These are phyloP conservation scores for Hydraecia micacea DNA, from an alignment of 2,888 invertebrate species.

Conservation along the genomic window DNA sequence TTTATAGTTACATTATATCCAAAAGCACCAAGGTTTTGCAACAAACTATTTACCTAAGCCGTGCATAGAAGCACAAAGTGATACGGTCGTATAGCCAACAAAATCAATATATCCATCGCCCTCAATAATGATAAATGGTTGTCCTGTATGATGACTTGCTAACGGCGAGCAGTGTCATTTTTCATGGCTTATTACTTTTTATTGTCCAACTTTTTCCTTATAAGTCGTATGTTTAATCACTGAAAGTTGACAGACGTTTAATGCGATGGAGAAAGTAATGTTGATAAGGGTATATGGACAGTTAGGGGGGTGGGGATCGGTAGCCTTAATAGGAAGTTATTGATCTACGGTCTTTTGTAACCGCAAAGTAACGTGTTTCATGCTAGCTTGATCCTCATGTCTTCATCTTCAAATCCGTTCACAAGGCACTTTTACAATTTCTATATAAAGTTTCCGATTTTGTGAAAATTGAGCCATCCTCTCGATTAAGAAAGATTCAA, in stretches of 20 bases:
- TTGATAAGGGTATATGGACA: conserved; percentile 29
- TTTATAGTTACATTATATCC: background rate
- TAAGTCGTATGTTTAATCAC: conserved; percentile 60
- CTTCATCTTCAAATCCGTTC: background rate
- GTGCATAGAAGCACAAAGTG: conserved; percentile 11
- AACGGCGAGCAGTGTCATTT: conserved; percentile 71
- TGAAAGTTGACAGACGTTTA: conserved; percentile 49
- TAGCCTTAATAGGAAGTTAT: background rate
- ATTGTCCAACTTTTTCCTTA: conserved; percentile 66
- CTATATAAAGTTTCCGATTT: background rate
- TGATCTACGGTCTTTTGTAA: background rate
- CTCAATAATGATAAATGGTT: conserved; percentile 76
- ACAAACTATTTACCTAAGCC: conserved; percentile 8
- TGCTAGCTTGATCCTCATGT: background rate
- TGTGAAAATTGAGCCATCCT: background rate
- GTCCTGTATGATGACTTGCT: conserved; percentile 82
- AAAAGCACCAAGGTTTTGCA: background rate
- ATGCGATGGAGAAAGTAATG: conserved; percentile 32
- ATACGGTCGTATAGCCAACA: conserved; percentile 43
- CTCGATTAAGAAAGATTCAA: background rate
- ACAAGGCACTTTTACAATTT: background rate
- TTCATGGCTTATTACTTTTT: conserved; percentile 75
- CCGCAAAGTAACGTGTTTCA: background rate
- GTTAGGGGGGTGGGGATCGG: background rate
- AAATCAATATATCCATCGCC: conserved; percentile 67